Conservation (phyloP, 2,113 vertebrate species). For the Nannospalax galili region DNA sequence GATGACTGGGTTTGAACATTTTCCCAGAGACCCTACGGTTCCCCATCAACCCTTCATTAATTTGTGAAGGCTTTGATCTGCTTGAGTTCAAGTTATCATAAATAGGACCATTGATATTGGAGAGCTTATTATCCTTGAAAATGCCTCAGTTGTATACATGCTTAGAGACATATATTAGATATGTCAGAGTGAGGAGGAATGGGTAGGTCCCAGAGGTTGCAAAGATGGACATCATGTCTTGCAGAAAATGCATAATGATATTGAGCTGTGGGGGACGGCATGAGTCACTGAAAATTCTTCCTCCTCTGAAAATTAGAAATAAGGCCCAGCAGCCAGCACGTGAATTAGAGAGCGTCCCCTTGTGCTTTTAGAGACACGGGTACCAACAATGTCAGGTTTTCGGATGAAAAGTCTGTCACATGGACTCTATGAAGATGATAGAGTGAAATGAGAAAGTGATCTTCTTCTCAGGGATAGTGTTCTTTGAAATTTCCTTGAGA, state of each 20-base stretch:
- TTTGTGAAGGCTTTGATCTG: neutral
- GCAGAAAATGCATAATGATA: neutral
- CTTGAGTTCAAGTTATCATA: conserved; percentile 1
- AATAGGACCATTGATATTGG: neutral
- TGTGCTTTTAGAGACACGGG: conserved; percentile 1
- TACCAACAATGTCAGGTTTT: neutral
- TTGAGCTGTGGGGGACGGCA: neutral
- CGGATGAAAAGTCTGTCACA: neutral
- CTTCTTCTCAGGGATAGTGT: neutral
- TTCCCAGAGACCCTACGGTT: neutral
- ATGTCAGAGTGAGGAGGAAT: neutral
- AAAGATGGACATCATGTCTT: neutral
- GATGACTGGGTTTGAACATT: neutral
- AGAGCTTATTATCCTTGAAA: conserved; percentile 13
- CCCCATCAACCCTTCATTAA: neutral
- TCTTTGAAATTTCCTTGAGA: conserved; percentile 37
- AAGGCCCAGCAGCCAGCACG: conserved; percentile 16
- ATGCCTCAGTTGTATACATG: neutral
- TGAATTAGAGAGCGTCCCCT: neutral
- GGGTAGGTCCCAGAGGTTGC: neutral
- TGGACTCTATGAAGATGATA: conserved; percentile 37
- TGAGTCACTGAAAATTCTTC: neutral
- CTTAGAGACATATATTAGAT: neutral
- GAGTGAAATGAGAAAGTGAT: neutral
- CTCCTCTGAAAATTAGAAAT: conserved; percentile 28